Evolutionary conservation across 1,140 invertebrate species (phyloP).

Genomic region (Belonocnema kinseyi): DNA sequence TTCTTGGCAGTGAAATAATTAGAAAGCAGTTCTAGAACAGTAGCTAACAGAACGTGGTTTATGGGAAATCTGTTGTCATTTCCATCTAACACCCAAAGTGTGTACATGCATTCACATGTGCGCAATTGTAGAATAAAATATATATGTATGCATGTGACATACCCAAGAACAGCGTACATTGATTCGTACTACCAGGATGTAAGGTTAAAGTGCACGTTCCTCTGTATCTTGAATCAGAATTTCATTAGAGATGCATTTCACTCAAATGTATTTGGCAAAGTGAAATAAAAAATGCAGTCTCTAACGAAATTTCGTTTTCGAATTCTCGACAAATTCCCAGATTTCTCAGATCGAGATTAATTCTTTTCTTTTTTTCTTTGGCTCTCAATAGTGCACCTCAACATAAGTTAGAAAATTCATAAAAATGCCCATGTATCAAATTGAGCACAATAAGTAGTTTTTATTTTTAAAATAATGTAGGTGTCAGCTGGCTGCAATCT

Average conservation of each 20-base stretch:
- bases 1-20: conserved; percentile 30
- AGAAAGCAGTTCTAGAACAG: conserved; percentile 24
- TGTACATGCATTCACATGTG: conserved; percentile 5
- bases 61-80: conserved; percentile 22
- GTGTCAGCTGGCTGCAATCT: neutral
- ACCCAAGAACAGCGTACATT: conserved; percentile 1
- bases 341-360: conserved; percentile 5
- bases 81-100: conserved; percentile 4
- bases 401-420: no score
- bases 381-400: no score
- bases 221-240: conserved; percentile 7
- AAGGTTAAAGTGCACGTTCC: conserved; percentile 12
- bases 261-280: neutral
- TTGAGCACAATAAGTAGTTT: no score
- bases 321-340: conserved; percentile 33
- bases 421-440: no score
- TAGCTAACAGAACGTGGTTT: conserved; percentile 3
- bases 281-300: neutral
- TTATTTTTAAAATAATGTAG: no score
- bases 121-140: conserved; percentile 12
- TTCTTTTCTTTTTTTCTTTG: no score
- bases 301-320: no score
- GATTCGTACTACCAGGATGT: conserved; percentile 16
- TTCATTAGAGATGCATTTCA: neutral
- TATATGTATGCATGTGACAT: neutral